These are phyloP conservation scores for Styela clava DNA, from an alignment of 23 tunicate species.

Conservation along the genomic window DNA sequence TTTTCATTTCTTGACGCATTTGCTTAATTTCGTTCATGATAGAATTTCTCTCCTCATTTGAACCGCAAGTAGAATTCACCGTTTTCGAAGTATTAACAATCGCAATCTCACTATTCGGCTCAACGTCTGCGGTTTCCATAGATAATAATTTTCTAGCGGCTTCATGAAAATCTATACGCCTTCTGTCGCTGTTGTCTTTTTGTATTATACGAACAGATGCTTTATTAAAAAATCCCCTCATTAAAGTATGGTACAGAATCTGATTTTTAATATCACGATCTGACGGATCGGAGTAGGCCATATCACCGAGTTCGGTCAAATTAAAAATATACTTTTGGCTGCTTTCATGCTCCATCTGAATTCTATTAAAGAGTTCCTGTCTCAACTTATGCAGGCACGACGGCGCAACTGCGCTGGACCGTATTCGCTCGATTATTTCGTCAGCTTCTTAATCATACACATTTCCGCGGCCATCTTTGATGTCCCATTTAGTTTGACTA, in stretches of 20 bases:
- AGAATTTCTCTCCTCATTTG: background rate
- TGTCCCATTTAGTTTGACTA: background rate
- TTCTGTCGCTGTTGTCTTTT: too few species aligned
- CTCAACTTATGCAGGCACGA: background rate
- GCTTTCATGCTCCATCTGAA: background rate
- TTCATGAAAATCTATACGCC: too few species aligned
- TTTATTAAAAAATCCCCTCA: too few species aligned
- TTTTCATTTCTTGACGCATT: background rate
- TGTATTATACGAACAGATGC: too few species aligned
- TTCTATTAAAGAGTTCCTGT: background rate
- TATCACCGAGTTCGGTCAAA: background rate
- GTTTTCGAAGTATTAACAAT: background rate
- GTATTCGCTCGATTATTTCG: background rate
- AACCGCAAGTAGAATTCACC: background rate
- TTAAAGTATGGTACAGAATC: too few species aligned
- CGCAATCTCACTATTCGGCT: background rate
- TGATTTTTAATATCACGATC: background rate
- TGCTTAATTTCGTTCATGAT: too few species aligned
- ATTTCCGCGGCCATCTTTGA: background rate
- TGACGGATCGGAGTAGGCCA: background rate
- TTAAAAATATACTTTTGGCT: background rate
- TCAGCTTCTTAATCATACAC: background rate
- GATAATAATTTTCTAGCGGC: too few species aligned
- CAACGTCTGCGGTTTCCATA: too few species aligned
- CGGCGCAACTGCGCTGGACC: background rate